Evolutionary conservation across 2,797 vertebrate genomes (phyloP).

Genomic region (Tarsius wallacei): DNA sequence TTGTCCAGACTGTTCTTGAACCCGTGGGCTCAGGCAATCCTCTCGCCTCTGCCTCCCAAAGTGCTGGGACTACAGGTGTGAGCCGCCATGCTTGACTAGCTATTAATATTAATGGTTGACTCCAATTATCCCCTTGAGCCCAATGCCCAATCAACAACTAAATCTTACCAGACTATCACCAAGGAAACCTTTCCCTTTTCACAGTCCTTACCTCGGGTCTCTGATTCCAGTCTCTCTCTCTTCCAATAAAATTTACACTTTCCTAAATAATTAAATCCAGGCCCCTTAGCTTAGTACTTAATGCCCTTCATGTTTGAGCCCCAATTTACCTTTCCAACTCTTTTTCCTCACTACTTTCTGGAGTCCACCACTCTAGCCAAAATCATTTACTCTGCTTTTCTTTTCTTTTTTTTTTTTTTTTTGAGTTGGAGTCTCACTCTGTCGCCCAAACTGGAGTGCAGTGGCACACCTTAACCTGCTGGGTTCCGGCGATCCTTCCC

Average conservation of each 20-base stretch:
- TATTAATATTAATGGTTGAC: not conserved
- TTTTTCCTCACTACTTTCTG: not conserved
- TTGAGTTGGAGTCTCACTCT: too few relatives aligned
- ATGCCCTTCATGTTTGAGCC: not conserved
- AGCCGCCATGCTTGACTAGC: too few relatives aligned
- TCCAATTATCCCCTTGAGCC: slow-evolving; percentile 29
- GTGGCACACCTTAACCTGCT: too few relatives aligned
- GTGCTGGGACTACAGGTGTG: too few relatives aligned
- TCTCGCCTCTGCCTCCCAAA: too few relatives aligned
- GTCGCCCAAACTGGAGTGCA: too few relatives aligned
- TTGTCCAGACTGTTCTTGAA: too few relatives aligned
- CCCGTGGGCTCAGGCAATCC: too few relatives aligned
- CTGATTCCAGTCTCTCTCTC: slow-evolving; percentile 23
- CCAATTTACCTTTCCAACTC: slow-evolving; percentile 17
- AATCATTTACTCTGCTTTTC: slow-evolving; percentile 17
- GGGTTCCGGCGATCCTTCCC: too few relatives aligned
- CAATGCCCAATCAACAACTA: slow-evolving; percentile 55
- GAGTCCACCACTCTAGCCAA: not conserved
- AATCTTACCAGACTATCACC: slow-evolving; percentile 35
- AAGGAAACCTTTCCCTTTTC: slow-evolving; percentile 56
- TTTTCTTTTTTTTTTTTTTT: too few relatives aligned
- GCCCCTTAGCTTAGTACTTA: not conserved
- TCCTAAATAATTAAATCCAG: slow-evolving; percentile 59
- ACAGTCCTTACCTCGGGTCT: slow-evolving; percentile 25
- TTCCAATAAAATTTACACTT: slow-evolving; percentile 53